phyloP scores from a whole-genome alignment of 2,888 invertebrate genomes.

The Cyrtodaria siliqua region DNA sequence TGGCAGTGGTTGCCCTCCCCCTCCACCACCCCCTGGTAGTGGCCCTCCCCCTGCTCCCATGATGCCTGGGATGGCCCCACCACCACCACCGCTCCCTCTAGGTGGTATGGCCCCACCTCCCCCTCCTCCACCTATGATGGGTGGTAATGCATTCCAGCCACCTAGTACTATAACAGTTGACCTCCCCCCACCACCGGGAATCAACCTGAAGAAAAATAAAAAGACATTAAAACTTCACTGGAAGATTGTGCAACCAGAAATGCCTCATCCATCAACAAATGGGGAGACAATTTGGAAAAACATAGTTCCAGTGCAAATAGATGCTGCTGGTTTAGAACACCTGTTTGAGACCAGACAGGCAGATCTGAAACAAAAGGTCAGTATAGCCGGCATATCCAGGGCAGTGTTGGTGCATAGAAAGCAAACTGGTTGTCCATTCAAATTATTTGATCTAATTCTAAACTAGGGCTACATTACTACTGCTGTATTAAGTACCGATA shows the following conservation, averaged over 20 bases:
- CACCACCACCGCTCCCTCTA: conserved; percentile 49
- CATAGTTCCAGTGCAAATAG: conserved; percentile 91
- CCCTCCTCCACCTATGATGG: conserved; percentile 61
- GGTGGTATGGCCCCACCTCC: conserved; percentile 69
- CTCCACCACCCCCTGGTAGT: conserved; percentile 71
- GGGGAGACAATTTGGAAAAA: conserved; percentile 84
- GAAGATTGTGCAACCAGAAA: conserved; percentile 91
- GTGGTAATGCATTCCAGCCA: conserved; percentile 55
- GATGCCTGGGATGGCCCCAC: conserved; percentile 64
- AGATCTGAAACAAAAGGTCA: conserved; percentile 97
- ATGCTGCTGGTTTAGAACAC: conserved; percentile 97
- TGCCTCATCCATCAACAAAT: conserved; percentile 72
- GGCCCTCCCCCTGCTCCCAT: conserved; percentile 65
- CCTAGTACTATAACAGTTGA: conserved; percentile 64
- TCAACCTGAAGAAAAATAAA: conserved; percentile 89
- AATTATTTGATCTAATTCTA: conserved; percentile 1
- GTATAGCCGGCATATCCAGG: too few relatives aligned
- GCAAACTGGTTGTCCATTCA: conserved; percentile 2
- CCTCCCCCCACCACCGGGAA: conserved; percentile 80
- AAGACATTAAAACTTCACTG: conserved; percentile 99
- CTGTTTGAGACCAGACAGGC: conserved; percentile 98
- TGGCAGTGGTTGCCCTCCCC: conserved; percentile 64
- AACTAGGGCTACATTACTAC: background rate
- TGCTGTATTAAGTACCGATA: too few relatives aligned
- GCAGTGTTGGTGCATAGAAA: background rate